Evolutionary conservation across 2,888 invertebrate genomes (phyloP), one percentile per base, ranked within the genome.

Genomic region (Melieria picta): DNA sequence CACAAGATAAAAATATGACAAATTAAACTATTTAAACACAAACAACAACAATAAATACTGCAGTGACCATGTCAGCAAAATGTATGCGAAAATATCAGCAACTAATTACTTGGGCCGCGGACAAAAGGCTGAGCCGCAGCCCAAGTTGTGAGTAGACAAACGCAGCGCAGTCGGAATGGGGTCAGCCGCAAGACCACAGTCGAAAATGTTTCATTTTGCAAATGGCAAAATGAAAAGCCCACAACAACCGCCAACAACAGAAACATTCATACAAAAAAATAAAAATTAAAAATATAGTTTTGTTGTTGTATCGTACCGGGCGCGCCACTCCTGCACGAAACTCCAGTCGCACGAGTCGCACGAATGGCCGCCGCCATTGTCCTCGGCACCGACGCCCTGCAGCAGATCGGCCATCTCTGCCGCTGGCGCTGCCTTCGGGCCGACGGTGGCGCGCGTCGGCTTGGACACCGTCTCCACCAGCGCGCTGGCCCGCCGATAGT

Each of bases 261-360:
- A 48, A 5, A 48, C 47, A 48, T 43, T n/a, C 4, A 11, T 42
- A 60, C 7, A 42, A 9, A 11, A 52, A 52, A 52, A n/a, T 10
- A 52, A 52, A n/a, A 30, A 30, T 30, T 3, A 30, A 30, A 30
- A 30, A 30, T 30, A 30, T 30, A 30, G 30, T 5, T 50, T 52
- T 45, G 4, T 2, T 55, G 30, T 30, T 30, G 30, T 30, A 30
- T 7, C 61, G 72, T 80, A 91, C 91, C 91, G 89, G 86, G 91
- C 89, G 81, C 92, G 89, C 92, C 92, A 92, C 81, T 91, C 90
- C 84, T 92, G 92, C 64, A 92, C 92, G 83, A 92, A 92, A 82
- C 92, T 92, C 92, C 92, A 92, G 83, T 92, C 92, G 75, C 91
- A 91, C 76, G 89, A 87, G 80, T 88, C 89, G 75, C 85, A 87